Base-by-base conservation (phyloP, 2,888 invertebrate genomes). In the Trichopria drosophilae region DNA sequence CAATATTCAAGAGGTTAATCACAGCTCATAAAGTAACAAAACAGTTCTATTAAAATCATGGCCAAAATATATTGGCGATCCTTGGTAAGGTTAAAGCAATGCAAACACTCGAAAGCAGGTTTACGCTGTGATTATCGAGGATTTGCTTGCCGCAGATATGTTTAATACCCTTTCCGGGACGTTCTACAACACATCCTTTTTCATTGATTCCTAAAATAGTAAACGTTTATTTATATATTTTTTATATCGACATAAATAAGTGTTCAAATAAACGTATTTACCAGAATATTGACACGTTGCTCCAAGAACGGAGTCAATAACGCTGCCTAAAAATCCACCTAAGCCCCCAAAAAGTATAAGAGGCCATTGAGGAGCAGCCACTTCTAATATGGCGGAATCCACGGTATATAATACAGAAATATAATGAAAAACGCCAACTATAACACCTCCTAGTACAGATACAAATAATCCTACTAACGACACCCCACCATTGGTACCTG, bases 401-500 rank as follows among this genome's bases (percentile, higher is more conserved):
- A 85, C 79, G 23, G 83, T 81, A 58, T 87, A 82, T 16, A 84
- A 69, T 29, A 89, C 75, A 1, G 84, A 78, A 10, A 87, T 61
- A 68, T 88, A 92, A 72, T 88, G 87, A 5, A 83, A 80, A 3
- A 86, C 37, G 1, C 93, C 93, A 39, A 93, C 81, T 2, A 82
- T 66, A 18, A 84, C 60, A 6, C 90, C 90, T 13, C 90, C 91
- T 15, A 86, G 39, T 15, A 81, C 73, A 66, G 86, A 84, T 51
- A 82, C 80, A 6, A 82, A 23, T 6, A 84, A 76, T 16, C 86
- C 86, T 36, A 81, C 64, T 18, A 79, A 60, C 1, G 90, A 86
- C n/a, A 94, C 81, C 2, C 84, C 94, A 20, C 94, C 94, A 76
- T 94, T 94, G 16, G 93, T 93, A 31, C 93, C 93, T 84, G 63